These are phyloP conservation scores for Scaptomyza cyrtandrae DNA, from an alignment of 2,888 invertebrate genomes.

Conservation along the genomic window DNA sequence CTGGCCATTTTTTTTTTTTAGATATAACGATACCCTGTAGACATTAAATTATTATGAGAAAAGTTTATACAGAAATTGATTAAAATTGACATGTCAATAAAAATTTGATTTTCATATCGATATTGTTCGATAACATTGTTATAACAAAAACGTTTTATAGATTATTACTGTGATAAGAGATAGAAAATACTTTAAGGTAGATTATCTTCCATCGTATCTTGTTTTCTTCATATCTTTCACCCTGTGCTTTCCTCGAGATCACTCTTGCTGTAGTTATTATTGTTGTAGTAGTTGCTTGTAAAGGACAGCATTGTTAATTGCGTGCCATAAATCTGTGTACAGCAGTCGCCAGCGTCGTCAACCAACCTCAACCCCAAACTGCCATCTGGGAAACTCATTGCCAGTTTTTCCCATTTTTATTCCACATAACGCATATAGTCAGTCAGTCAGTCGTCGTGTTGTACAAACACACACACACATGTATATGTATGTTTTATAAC, in stretches of 20 bases:
- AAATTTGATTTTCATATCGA: background rate
- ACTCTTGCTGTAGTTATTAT: conserved; percentile 20
- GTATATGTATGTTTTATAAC: conserved; percentile 55
- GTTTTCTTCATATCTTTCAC: background rate
- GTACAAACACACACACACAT: conserved; percentile 13
- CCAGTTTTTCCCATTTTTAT: conserved; percentile 32
- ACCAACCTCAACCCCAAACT: conserved; percentile 40
- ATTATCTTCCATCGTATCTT: conserved; percentile 8
- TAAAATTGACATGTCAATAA: background rate
- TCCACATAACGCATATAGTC: conserved; percentile 40
- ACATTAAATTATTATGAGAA: background rate
- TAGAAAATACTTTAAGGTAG: background rate
- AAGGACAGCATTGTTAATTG: conserved; percentile 74
- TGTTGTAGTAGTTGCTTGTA: conserved; percentile 53
- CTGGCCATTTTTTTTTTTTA: conserved; percentile 4
- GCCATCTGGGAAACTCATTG: conserved; percentile 18
- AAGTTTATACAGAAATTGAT: background rate
- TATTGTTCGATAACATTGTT: too few relatives aligned
- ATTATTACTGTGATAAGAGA: background rate
- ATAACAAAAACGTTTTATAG: background rate
- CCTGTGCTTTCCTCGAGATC: background rate
- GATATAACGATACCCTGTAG: conserved; percentile 14
- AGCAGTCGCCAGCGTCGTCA: conserved; percentile 44
- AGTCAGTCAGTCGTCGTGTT: conserved; percentile 23
- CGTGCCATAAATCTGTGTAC: conserved; percentile 71